Evolutionary conservation across 2,113 vertebrate species (phyloP), one percentile per base, ranked within the genome.

Genomic region (Pseudorectes ferrugineus): DNA sequence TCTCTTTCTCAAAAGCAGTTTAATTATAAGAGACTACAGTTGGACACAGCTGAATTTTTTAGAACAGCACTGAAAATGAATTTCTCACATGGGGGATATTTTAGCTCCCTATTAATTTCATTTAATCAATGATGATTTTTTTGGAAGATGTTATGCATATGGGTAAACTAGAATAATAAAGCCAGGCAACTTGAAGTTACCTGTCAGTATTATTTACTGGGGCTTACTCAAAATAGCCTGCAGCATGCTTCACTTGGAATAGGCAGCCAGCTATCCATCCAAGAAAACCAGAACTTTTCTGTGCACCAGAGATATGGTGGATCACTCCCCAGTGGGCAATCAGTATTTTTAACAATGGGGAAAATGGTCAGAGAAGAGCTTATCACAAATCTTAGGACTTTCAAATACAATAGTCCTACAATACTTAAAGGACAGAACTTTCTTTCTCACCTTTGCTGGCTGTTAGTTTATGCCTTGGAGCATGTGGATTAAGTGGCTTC

Each of bases 401-500:
- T 31, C 16, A 71, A 70, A 75, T 12, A 58, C 48, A 61, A 8
- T 8, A 81, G 33, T 51, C 8, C 54, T n/a, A 31, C 48, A 57
- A 26, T 59, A 40, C 13, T 43, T 28, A 16, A 59, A 40, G 43
- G 59, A 92, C 42, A 52, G 70, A 90, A 54, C 14, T 79, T 85
- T n/a, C 40, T 52, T 93, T 76, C 75, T 82, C 63, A 72, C 82
- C 36, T 61, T 63, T 89, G 67, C 68, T 89, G 84, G 58, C 84
- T 93, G 71, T 51, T 58, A 95, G 67, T 65, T 96, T 87, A 95
- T 26, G 68, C 87, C 92, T 95, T 77, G 73, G 62, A 90, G 48
- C 80, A 54, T 20, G 29, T 62, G 35, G 45, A 89, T 73, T 93
- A 88, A 92, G 51, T 51, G 74, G 85, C 49, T 92, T 76, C 85